A percentile compares a stretch with the other conserved stretches of the same genome.
Conservation (phyloP, 2,113 vertebrate species). For the Silurus meridionalis region DNA sequence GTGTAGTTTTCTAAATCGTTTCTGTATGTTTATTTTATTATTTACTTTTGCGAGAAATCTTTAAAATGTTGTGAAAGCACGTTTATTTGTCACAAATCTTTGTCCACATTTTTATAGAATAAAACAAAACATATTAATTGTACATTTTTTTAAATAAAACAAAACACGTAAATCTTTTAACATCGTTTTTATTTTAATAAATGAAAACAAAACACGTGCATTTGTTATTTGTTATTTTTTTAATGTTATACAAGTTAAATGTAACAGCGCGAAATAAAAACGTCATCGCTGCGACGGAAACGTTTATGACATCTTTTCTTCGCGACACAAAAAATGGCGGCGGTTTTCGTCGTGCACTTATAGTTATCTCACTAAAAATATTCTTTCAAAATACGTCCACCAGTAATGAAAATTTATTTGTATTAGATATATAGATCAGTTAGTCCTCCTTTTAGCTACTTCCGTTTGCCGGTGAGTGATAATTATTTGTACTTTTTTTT, state of each 20-base stretch:
- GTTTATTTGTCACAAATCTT: neutral
- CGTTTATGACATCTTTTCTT: slow-evolving; percentile 21
- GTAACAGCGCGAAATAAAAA: too few species aligned
- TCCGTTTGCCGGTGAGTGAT: neutral
- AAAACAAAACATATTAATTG: too few species aligned
- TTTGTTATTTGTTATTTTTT: too few species aligned
- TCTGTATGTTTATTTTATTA: too few species aligned
- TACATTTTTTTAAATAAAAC: too few species aligned
- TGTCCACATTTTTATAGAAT: too few species aligned
- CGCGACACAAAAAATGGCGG: slow-evolving; percentile 21
- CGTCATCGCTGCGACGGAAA: neutral
- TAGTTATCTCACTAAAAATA: neutral
- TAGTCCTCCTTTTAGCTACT: neutral
- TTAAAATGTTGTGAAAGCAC: neutral
- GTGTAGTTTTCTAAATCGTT: too few species aligned
- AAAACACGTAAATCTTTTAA: too few species aligned
- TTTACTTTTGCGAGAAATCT: too few species aligned
- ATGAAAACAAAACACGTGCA: too few species aligned
- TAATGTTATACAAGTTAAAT: too few species aligned
- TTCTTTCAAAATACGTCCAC: neutral
- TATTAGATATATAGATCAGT: neutral
- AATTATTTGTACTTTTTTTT: neutral
- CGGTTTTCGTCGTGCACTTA: neutral
- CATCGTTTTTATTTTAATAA: too few species aligned
- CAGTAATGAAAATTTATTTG: neutral